Evolutionary conservation across 2,113 vertebrate genomes (phyloP), one percentile per base, ranked within the genome.

Genomic region (Petromus typicus): DNA sequence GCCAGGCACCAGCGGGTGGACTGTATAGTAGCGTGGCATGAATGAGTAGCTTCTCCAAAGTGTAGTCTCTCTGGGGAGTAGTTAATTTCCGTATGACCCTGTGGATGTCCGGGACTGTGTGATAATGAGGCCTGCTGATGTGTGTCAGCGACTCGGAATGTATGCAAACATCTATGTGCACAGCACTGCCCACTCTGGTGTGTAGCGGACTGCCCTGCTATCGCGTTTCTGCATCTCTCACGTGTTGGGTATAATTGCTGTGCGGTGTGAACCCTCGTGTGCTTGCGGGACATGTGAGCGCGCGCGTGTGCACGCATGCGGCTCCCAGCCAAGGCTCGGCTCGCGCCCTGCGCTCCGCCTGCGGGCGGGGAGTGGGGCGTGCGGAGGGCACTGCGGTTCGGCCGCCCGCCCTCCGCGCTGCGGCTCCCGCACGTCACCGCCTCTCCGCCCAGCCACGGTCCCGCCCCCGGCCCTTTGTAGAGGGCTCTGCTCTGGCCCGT

Each of bases 401-500:
- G 86, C 96, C 66, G 97, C 97, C 89, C 96, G 97, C 97, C 94
- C 95, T 78, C 80, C 0, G 95, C 73, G 97, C 97, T 98, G 97
- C 98, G 97, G 98, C 97, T 96, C 43, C 2, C 0, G 48, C 64
- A 16, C 97, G 89, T 97, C 97, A 97, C 82, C 3, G 40, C 89
- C 95, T 92, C 97, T 90, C 97, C 93, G 96, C 96, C 97, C 78
- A 84, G 85, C 90, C 86, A 91, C 54, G 1, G 82, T 56, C 89
- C 91, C 97, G 95, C 97, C 98, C 98, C 94, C 91, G 95, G 97
- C 97, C 98, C 97, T 98, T 98, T 98, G 97, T 98, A 96, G 94
- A 93, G 10, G 23, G 81, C 82, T 2, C 8, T 0, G 69, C 0
- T 56, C 51, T 14, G 9, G 27, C 82, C 20, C 1, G 45, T 89